Evolutionary conservation across 2,888 invertebrate species (phyloP).

Genomic region (Synergus itoensis): DNA sequence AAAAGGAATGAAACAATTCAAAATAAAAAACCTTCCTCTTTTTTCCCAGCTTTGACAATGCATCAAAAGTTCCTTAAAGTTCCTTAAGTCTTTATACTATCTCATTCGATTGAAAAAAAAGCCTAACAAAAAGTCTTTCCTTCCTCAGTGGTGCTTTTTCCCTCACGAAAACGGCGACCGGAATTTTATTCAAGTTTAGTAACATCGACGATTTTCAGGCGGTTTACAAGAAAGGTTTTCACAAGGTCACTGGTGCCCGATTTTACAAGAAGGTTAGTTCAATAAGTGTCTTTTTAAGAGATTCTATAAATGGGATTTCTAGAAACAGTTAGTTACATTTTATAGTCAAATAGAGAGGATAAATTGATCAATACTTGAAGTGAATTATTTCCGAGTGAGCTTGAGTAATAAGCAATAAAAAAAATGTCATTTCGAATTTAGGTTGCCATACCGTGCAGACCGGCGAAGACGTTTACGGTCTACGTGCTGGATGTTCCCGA

Average conservation of each 20-base stretch:
- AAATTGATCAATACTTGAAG: neutral
- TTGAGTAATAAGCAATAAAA: constrained; percentile 20
- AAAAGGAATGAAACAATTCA: neutral
- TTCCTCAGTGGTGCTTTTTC: constrained; percentile 87
- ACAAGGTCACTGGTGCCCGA: constrained; percentile 91
- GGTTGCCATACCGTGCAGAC: constrained; percentile 91
- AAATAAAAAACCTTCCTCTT: neutral
- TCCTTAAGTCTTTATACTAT: neutral
- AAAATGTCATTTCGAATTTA: constrained; percentile 67
- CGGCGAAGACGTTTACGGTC: constrained; percentile 92
- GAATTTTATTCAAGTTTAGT: constrained; percentile 93
- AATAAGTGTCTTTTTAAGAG: neutral
- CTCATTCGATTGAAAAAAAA: constrained; percentile 45
- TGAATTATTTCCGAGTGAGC: constrained; percentile 7
- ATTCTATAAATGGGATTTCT: too few species aligned
- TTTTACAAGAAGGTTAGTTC: constrained; percentile 89
- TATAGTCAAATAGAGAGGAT: too few species aligned
- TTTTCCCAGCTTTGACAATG: neutral
- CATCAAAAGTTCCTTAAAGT: neutral
- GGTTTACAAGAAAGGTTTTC: constrained; percentile 92
- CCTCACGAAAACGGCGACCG: constrained; percentile 92
- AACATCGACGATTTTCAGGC: constrained; percentile 92
- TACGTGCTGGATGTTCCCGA: constrained; percentile 91
- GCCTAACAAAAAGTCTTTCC: constrained; percentile 51
- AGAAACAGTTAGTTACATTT: too few species aligned